Conservation (phyloP, 2,113 vertebrate genomes). For the Stomatorhinus ivindoensis region DNA sequence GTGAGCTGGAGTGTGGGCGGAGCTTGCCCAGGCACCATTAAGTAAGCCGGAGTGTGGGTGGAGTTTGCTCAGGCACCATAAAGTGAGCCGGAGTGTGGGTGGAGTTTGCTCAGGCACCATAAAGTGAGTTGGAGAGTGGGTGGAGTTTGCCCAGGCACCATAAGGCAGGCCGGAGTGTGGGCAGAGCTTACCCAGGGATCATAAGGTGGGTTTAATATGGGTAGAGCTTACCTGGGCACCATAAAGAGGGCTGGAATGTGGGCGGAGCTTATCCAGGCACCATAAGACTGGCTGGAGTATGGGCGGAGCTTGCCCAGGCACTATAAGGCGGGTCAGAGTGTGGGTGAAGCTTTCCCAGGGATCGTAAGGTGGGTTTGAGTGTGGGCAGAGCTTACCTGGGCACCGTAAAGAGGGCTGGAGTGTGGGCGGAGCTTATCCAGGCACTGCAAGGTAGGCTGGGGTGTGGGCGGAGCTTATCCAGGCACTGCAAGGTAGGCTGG, state of each 20-base stretch:
- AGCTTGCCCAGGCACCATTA: not conserved
- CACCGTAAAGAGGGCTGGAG: fast-evolving
- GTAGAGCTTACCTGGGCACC: not conserved
- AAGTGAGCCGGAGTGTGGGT: not conserved
- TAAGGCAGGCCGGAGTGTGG: not conserved
- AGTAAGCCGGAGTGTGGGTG: not conserved
- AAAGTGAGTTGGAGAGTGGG: not conserved
- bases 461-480: not conserved
- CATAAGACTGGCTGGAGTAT: not conserved
- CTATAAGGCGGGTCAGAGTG: not conserved
- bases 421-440: not conserved
- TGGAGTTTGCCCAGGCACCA: not conserved
- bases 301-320: not conserved
- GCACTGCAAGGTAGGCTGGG: not conserved
- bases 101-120: not conserved
- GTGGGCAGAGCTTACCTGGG: not conserved
- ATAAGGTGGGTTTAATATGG: not conserved
- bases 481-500: not conserved
- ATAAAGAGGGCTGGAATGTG: not conserved
- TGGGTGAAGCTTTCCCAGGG: not conserved
- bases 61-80: not conserved
- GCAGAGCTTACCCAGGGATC: not conserved
- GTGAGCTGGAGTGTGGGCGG: not conserved
- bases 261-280: not conserved
- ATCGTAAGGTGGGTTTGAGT: no score